Conservation (phyloP, 2,797 vertebrate genomes). For the Acipenser ruthenus region DNA sequence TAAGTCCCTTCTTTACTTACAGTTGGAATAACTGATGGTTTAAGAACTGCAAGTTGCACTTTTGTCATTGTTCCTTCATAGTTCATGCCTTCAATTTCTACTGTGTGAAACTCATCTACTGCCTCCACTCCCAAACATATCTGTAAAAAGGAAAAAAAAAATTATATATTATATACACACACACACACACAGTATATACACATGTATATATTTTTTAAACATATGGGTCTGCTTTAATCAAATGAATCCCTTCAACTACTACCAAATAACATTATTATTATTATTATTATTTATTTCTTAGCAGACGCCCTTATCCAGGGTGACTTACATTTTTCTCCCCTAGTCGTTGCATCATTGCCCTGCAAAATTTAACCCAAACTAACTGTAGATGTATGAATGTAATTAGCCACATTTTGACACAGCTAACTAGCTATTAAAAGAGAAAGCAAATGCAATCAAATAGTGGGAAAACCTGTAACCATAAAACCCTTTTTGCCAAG, state of each 20-base stretch:
- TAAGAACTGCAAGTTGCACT: conserved; percentile 60
- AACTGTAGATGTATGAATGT: too few species aligned
- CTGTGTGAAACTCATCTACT: conserved; percentile 63
- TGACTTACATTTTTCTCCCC: too few species aligned
- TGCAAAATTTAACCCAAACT: too few species aligned
- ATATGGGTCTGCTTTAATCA: not conserved
- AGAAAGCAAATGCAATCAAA: too few species aligned
- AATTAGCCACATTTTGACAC: too few species aligned
- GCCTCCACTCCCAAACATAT: conserved; percentile 66
- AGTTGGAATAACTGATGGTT: conserved; percentile 62
- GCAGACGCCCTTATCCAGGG: too few species aligned
- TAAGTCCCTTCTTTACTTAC: conserved; percentile 42
- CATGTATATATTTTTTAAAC: not conserved
- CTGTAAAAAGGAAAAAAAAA: conserved; percentile 34
- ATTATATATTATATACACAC: not conserved
- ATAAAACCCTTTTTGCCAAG: not conserved
- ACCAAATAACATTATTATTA: too few species aligned
- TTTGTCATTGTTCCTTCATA: conserved; percentile 60
- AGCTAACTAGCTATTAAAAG: too few species aligned
- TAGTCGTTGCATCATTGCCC: too few species aligned
- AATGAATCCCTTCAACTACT: too few species aligned
- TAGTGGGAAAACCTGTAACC: too few species aligned
- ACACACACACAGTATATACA: not conserved
- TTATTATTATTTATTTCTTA: too few species aligned
- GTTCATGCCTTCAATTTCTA: conserved; percentile 63